A percentile compares a stretch with the other conserved stretches of the same genome.
These are phyloP conservation scores for Ceratina japonica DNA, from an alignment of 1,140 invertebrate species.

Conservation along the genomic window DNA sequence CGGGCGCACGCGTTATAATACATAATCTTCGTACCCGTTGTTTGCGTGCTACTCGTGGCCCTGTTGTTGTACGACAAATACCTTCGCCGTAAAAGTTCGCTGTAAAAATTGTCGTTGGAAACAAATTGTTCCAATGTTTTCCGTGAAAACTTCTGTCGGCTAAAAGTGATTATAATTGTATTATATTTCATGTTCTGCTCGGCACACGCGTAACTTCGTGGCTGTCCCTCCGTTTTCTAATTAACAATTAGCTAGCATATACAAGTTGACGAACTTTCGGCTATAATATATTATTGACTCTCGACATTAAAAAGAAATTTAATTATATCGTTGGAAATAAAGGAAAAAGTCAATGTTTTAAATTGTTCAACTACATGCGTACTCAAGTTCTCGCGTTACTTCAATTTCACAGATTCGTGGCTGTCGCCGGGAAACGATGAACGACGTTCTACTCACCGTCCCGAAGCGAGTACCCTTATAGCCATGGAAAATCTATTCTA, in stretches of 20 bases:
- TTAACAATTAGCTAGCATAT: neutral
- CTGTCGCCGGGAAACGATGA: neutral
- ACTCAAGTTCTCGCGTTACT: neutral
- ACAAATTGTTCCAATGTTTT: slow-evolving; percentile 10
- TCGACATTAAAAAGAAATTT: slow-evolving; percentile 6
- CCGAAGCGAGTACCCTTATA: slow-evolving; percentile 28
- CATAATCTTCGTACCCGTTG: slow-evolving; percentile 39
- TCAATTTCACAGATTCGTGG: slow-evolving; percentile 2
- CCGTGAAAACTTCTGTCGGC: neutral
- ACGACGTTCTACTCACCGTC: slow-evolving; percentile 9
- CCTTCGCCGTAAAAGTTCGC: slow-evolving; percentile 8
- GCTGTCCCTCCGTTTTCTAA: slow-evolving; percentile 7
- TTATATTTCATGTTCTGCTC: slow-evolving; percentile 19
- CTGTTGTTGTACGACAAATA: slow-evolving; percentile 15
- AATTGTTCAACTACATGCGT: neutral
- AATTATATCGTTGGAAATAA: neutral
- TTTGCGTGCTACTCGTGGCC: slow-evolving; percentile 24
- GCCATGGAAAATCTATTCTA: slow-evolving; percentile 37
- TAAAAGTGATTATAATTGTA: slow-evolving; percentile 8
- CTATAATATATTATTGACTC: slow-evolving; percentile 13
- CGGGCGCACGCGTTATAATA: slow-evolving; percentile 40
- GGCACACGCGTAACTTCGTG: neutral
- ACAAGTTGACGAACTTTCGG: neutral
- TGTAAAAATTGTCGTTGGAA: slow-evolving; percentile 29
- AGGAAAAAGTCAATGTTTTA: neutral